Evolutionary conservation across 2,888 invertebrate genomes (phyloP).

Genomic region (Drosophila prostipennis): DNA sequence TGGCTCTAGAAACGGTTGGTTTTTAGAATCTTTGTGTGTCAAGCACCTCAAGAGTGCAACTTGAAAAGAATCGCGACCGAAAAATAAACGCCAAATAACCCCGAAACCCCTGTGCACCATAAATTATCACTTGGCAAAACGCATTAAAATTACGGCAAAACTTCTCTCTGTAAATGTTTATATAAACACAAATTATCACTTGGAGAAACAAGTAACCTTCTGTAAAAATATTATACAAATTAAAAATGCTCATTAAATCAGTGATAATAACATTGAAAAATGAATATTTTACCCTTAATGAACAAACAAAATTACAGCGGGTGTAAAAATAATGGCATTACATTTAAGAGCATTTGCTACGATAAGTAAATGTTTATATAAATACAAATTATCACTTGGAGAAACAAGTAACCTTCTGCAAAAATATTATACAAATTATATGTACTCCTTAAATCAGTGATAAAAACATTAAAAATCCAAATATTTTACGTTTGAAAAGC

Average conservation of each 20-base stretch:
- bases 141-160: neutral
- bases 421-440: neutral
- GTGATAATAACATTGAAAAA: neutral
- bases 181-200: neutral
- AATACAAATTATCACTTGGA: neutral
- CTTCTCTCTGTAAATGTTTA: neutral
- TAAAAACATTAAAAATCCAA: neutral
- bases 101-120: conserved; percentile 15
- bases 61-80: neutral
- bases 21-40: conserved; percentile 29
- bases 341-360: no score
- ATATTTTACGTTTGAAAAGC: no score
- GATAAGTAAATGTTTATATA: neutral
- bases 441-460: neutral
- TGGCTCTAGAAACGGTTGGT: conserved; percentile 32
- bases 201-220: neutral
- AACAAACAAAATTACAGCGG: no score
- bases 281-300: no score
- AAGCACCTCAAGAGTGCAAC: conserved; percentile 40
- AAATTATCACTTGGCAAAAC: conserved; percentile 6
- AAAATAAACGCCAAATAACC: neutral
- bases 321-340: no score
- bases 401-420: neutral
- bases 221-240: neutral
- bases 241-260: neutral